phyloP scores from a whole-genome alignment of 1,140 invertebrate genomes.

The Cheumatopsyche charites region DNA sequence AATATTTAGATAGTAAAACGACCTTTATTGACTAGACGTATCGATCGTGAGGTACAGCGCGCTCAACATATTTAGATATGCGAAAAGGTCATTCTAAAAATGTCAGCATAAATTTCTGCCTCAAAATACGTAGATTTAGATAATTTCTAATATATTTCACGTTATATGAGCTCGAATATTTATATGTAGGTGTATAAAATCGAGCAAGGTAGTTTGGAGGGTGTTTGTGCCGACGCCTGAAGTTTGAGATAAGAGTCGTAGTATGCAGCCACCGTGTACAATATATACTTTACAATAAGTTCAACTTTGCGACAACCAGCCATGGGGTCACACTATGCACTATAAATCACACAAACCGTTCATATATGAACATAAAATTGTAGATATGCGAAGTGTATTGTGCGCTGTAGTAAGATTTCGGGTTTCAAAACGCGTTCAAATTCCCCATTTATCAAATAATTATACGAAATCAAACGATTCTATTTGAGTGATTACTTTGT shows the following conservation, averaged over 20 bases:
- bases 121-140: conserved; percentile 4
- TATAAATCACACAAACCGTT: conserved; percentile 15
- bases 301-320: conserved; percentile 22
- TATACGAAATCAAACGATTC: too few relatives aligned
- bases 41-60: too few relatives aligned
- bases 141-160: background rate
- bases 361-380: background rate
- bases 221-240: conserved; percentile 26
- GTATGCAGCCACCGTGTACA: conserved; percentile 36
- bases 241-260: conserved; percentile 34
- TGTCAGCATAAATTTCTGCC: background rate
- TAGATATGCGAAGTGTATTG: background rate
- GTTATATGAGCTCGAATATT: background rate
- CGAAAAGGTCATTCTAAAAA: conserved; percentile 15
- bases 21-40: too few relatives aligned
- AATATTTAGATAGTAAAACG: too few relatives aligned
- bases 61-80: background rate
- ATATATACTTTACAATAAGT: conserved; percentile 38
- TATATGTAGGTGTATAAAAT: background rate
- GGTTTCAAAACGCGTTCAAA: too few relatives aligned
- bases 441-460: too few relatives aligned
- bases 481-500: too few relatives aligned
- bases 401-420: too few relatives aligned
- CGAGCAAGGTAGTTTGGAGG: conserved; percentile 2
- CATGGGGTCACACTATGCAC: conserved; percentile 6